phyloP scores from a whole-genome alignment of 2,797 vertebrate genomes.

The Alca torda region DNA sequence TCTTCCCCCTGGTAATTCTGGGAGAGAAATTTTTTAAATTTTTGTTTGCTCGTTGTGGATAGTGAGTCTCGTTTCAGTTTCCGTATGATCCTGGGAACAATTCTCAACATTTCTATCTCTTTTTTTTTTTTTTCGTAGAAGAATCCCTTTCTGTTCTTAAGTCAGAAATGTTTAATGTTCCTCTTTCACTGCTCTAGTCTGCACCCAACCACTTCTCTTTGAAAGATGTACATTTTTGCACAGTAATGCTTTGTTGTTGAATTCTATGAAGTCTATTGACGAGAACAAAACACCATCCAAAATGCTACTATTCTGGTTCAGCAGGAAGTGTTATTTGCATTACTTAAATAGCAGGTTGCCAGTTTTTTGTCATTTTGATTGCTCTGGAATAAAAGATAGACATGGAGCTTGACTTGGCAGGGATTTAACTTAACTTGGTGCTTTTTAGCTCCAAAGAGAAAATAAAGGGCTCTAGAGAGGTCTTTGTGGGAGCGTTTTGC shows the following conservation, averaged over 20 bases:
- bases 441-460: constrained; percentile 19
- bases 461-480: constrained; percentile 49
- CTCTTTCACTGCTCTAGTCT: constrained; percentile 12
- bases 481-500: constrained; percentile 7
- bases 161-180: constrained; percentile 22
- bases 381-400: constrained; percentile 48
- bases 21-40: neutral
- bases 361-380: constrained; percentile 58
- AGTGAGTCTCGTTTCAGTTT: neutral
- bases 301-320: constrained; percentile 36
- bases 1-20: neutral
- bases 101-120: neutral
- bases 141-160: constrained; percentile 23
- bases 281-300: constrained; percentile 55
- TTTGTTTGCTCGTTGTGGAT: neutral
- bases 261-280: constrained; percentile 59
- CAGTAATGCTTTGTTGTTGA: constrained; percentile 58
- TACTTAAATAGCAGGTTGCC: constrained; percentile 51
- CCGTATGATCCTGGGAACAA: neutral
- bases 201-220: constrained; percentile 34
- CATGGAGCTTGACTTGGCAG: constrained; percentile 41
- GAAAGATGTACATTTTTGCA: constrained; percentile 44
- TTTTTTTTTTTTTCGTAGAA: neutral
- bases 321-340: constrained; percentile 59
- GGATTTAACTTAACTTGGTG: constrained; percentile 36